phyloP scores from a whole-genome alignment of 2,888 invertebrate genomes.

The Limnephilus rhombicus region DNA sequence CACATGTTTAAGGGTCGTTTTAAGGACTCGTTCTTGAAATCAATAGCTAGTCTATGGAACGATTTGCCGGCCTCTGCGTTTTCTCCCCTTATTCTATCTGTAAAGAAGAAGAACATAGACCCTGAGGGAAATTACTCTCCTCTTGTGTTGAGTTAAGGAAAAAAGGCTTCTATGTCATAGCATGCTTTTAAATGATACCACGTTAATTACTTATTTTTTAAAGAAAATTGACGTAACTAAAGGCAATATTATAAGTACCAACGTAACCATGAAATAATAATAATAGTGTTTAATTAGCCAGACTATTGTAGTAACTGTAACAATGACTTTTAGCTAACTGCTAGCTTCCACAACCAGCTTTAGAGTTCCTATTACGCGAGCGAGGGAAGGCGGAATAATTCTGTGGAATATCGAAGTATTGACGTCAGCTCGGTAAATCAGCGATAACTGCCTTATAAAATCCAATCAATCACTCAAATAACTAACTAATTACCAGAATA shows the following conservation, averaged over 20 bases:
- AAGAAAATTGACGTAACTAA: not conserved
- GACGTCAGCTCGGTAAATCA: slow-evolving; percentile 25
- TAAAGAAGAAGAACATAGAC: no score
- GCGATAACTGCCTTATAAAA: slow-evolving; percentile 41
- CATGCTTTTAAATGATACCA: not conserved
- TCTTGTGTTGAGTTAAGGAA: no score
- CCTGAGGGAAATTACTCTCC: no score
- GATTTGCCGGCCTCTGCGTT: no score
- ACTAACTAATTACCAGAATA: slow-evolving; percentile 52
- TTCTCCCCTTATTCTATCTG: no score
- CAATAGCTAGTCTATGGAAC: no score
- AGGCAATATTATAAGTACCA: not conserved
- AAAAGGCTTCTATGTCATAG: not conserved
- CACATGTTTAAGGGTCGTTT: no score
- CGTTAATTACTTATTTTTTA: not conserved
- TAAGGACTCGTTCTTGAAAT: no score
- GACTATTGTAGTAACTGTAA: not conserved
- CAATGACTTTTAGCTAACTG: not conserved
- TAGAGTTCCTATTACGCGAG: not conserved
- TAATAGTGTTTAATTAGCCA: not conserved
- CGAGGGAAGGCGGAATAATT: not conserved
- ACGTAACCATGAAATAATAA: not conserved
- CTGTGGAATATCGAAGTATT: not conserved
- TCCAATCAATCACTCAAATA: slow-evolving; percentile 59
- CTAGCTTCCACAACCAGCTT: not conserved